Base-by-base conservation (phyloP, 2,888 invertebrate species). In the Lamproptera curius region DNA sequence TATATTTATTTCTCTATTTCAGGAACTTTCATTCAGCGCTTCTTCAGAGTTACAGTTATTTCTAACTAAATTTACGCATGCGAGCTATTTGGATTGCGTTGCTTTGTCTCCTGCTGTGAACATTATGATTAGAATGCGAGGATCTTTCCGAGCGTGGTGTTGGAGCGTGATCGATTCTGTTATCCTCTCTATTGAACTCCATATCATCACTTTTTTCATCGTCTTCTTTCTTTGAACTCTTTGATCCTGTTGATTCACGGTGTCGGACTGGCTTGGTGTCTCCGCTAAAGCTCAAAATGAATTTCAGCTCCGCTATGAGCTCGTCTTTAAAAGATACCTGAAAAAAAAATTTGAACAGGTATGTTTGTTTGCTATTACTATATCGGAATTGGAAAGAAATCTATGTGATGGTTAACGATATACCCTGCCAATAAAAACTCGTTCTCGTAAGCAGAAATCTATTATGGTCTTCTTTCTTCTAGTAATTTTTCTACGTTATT, bases 211-310 rank as follows among this genome's bases (percentile, higher is more conserved):
- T 58, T 38, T 60, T 57, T 6, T 57, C 62, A 4, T 75, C 70
- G 8, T 70, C 70, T n/a, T 56, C 58, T 14, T 72, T 71, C 11
- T 61, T 65, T 0, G 80, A 73, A 23, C 65, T 65, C 2, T 67
- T 67, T 0, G 82, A 82, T 4, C 78, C 75, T 2, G 73, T 72
- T 0, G 78, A 66, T 51, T 80, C 83, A 38, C 81, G 75, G 50
- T 89, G 91, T 42, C 90, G 87, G 0, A 93, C 90, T 1, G 92
- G 91, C 61, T 94, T 94, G 0, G 91, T 89, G 37, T 92, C 91
- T 17, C 92, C 92, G 46, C 91, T 91, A 60, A 93, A 94, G 64
- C 91, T 90, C 0, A 92, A 67, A 23, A 94, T 90, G 65, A 95
- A 94, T 59, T 89, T 90, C 31, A 95, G 61, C 70, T 95, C 95